A percentile compares a stretch with the other conserved stretches of the same genome.
phyloP scores from a whole-genome alignment of 2,113 vertebrate species.

The Sylvicapra grimmia region DNA sequence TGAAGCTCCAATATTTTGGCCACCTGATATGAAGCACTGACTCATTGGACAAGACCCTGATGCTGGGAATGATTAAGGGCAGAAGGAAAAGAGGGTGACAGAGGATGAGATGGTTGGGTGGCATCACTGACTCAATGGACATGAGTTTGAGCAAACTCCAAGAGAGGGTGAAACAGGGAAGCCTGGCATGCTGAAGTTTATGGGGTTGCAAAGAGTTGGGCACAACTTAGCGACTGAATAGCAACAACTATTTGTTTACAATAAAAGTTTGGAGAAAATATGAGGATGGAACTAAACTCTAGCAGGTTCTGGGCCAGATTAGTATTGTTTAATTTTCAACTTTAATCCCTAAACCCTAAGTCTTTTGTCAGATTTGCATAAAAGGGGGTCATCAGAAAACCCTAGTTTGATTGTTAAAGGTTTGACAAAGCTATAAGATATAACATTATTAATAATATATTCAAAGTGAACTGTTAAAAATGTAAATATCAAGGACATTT shows the following conservation, averaged over 20 bases:
- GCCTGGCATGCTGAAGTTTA: not conserved
- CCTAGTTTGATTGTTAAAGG: not conserved
- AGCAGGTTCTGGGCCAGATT: not conserved
- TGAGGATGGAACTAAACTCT: not conserved
- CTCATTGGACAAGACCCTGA: not conserved
- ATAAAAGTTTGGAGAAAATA: not conserved
- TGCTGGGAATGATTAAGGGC: not conserved
- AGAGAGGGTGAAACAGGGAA: not conserved
- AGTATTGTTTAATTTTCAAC: not conserved
- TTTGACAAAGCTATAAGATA: not conserved
- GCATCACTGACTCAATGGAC: not conserved
- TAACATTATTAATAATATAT: not conserved
- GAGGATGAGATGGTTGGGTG: not conserved
- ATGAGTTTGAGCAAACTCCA: not conserved
- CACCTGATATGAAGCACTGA: not conserved
- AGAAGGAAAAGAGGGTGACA: not conserved
- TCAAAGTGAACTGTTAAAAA: constrained; percentile 43
- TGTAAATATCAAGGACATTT: constrained; percentile 39
- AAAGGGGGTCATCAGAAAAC: constrained; percentile 15
- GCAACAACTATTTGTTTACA: constrained; percentile 1
- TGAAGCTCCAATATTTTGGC: not conserved
- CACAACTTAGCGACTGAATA: not conserved
- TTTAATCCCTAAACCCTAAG: constrained; percentile 4
- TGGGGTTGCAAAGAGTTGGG: not conserved
- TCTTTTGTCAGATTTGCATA: not conserved